Conservation (phyloP, 2,113 vertebrate species). For the Antennarius striatus region DNA sequence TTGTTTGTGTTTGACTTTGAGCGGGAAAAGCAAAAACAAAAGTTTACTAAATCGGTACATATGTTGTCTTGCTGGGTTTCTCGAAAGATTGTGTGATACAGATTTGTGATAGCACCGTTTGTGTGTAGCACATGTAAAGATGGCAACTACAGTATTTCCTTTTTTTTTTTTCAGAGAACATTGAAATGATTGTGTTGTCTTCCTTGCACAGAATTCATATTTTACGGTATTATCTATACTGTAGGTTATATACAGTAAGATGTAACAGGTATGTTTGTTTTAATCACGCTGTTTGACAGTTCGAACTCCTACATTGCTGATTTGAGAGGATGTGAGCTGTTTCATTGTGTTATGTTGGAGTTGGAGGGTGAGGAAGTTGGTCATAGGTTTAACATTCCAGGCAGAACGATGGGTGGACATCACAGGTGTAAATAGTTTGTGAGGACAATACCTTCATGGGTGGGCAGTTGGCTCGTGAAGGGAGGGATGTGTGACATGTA, state of each 20-base stretch:
- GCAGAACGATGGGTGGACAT: constrained; percentile 23
- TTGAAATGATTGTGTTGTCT: constrained; percentile 73
- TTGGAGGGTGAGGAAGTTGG: constrained; percentile 30
- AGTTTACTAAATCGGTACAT: constrained; percentile 62
- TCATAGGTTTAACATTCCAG: constrained; percentile 60
- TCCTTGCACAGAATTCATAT: constrained; percentile 74
- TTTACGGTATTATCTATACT: constrained; percentile 51
- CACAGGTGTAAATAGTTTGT: constrained; percentile 7
- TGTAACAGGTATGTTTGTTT: constrained; percentile 64
- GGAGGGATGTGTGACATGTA: constrained; percentile 14
- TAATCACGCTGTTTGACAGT: constrained; percentile 46
- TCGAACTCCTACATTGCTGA: constrained; percentile 39
- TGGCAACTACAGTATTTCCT: constrained; percentile 69
- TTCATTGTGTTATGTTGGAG: constrained; percentile 16
- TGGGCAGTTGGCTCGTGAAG: constrained; percentile 3
- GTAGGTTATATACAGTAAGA: constrained; percentile 50
- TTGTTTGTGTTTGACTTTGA: constrained; percentile 70
- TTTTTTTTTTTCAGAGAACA: constrained; percentile 61
- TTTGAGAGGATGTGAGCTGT: constrained; percentile 27
- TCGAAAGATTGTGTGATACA: constrained; percentile 44
- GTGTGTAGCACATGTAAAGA: constrained; percentile 71
- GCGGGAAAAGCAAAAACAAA: constrained; percentile 59
- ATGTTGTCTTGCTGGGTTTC: constrained; percentile 55
- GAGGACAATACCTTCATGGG: not conserved
- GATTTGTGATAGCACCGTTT: constrained; percentile 60